Conservation (phyloP, 2,797 vertebrate genomes). For the Arrhamphus sclerolepis region DNA sequence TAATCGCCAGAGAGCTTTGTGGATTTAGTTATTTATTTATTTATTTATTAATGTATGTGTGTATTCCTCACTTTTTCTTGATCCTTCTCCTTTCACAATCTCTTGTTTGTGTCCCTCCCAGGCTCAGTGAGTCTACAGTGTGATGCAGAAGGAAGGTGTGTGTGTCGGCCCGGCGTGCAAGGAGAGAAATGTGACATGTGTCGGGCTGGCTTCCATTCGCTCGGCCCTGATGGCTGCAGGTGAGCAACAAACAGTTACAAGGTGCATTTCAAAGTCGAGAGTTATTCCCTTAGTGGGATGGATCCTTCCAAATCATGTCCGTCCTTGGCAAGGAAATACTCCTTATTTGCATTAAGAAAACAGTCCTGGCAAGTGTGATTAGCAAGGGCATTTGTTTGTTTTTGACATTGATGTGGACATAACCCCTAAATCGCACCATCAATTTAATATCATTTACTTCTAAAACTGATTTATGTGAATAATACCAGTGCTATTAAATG, state of each 20-base stretch:
- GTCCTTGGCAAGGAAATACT: neutral
- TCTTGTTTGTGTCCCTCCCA: constrained; percentile 48
- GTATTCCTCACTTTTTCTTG: neutral
- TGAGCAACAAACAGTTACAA: constrained; percentile 61
- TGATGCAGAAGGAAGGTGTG: constrained; percentile 81
- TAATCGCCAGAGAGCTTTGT: constrained; percentile 11
- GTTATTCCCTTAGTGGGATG: neutral
- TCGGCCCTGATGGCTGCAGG: constrained; percentile 89
- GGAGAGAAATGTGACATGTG: constrained; percentile 92
- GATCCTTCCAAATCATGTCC: neutral
- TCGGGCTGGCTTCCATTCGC: constrained; percentile 87
- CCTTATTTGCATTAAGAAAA: too few species aligned
- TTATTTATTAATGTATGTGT: neutral
- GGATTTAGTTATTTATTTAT: neutral
- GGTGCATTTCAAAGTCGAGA: neutral
- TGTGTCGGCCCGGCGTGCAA: constrained; percentile 83
- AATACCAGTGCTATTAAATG: too few species aligned
- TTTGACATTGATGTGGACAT: too few species aligned
- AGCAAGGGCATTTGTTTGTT: too few species aligned
- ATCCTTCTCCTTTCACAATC: neutral
- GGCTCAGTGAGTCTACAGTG: constrained; percentile 86
- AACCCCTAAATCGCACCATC: too few species aligned
- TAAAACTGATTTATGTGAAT: too few species aligned
- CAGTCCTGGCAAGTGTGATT: too few species aligned
- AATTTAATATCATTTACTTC: too few species aligned